These are phyloP conservation scores for Scytalopus superciliaris DNA, from an alignment of 2,113 vertebrate species.

Conservation along the genomic window DNA sequence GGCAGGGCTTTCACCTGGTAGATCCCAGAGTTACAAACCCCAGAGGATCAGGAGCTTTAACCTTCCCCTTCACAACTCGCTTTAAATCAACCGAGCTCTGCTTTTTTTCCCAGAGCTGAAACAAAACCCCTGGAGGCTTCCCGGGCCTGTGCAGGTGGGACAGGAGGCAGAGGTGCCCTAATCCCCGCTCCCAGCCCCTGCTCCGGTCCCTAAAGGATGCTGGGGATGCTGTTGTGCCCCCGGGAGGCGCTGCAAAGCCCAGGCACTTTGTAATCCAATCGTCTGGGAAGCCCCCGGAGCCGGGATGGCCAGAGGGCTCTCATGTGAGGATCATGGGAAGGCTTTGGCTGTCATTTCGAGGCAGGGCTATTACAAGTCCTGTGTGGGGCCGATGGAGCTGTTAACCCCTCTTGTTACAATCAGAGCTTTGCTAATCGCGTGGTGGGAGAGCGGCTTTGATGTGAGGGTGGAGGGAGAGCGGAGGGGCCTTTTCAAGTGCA, in stretches of 20 bases:
- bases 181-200: neutral
- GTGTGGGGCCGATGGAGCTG: constrained; percentile 37
- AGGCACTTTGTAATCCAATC: constrained; percentile 49
- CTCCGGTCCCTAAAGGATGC: neutral
- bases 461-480: constrained; percentile 28
- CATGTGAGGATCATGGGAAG: constrained; percentile 13
- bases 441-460: constrained; percentile 56
- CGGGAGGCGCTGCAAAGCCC: neutral
- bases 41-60: neutral
- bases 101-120: neutral
- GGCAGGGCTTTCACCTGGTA: neutral
- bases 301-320: constrained; percentile 29
- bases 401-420: constrained; percentile 58
- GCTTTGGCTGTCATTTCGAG: constrained; percentile 36
- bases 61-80: neutral
- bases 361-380: constrained; percentile 28
- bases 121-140: neutral
- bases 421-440: constrained; percentile 48
- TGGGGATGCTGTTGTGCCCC: neutral
- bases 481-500: constrained; percentile 61
- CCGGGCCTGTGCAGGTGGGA: neutral
- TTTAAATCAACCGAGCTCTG: neutral
- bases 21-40: neutral
- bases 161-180: neutral
- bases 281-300: neutral